Conservation (phyloP, 1,140 invertebrate genomes). For the Xylocopa sonorina region DNA sequence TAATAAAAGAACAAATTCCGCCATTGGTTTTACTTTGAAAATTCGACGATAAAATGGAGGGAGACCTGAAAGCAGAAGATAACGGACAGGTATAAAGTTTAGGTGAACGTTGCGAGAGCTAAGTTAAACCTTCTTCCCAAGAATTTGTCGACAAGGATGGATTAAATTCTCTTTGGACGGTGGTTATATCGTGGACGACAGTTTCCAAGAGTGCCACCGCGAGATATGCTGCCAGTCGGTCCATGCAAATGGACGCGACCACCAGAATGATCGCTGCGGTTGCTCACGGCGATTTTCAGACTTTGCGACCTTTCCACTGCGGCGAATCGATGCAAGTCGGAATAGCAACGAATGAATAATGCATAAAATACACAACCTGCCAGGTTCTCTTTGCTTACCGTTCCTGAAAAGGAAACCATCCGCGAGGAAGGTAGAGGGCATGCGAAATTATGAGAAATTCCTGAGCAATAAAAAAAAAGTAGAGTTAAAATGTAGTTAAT, state of each 20-base stretch:
- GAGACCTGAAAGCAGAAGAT: not conserved
- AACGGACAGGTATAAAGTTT: not conserved
- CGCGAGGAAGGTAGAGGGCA: too few relatives aligned
- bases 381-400: not conserved
- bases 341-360: not conserved
- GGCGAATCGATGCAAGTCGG: not conserved
- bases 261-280: not conserved
- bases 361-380: not conserved
- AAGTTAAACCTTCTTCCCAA: not conserved
- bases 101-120: not conserved
- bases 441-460: too few relatives aligned
- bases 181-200: not conserved
- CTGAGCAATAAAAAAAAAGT: too few relatives aligned
- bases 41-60: not conserved
- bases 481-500: too few relatives aligned
- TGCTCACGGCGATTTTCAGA: not conserved
- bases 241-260: not conserved
- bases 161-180: not conserved
- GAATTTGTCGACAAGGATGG: not conserved
- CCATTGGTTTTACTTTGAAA: too few relatives aligned
- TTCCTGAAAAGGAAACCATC: too few relatives aligned
- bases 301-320: not conserved
- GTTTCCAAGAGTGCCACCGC: constrained; percentile 7
- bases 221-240: not conserved
- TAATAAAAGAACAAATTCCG: too few relatives aligned